Evolutionary conservation across 2,888 invertebrate genomes (phyloP).

Genomic region (Empis livida): DNA sequence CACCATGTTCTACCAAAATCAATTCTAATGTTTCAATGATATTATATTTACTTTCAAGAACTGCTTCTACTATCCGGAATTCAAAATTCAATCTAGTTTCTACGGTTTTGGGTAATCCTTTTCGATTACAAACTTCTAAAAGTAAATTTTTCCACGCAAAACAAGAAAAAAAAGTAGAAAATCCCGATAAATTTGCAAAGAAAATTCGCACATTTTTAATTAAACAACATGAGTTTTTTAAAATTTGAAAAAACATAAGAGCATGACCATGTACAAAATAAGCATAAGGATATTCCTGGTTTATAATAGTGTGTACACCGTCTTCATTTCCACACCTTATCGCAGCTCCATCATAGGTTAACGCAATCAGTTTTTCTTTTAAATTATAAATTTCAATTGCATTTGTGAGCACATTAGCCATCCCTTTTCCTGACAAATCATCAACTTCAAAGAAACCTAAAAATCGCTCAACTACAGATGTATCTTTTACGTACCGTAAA

Average conservation of each 20-base stretch:
- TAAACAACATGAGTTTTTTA: not conserved
- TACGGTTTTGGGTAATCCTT: not conserved
- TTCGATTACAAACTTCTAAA: not conserved
- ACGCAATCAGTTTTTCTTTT: not conserved
- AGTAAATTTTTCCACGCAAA: not conserved
- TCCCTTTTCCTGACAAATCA: not conserved
- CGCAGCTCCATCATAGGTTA: not conserved
- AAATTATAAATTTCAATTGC: not conserved
- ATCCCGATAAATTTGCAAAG: not conserved
- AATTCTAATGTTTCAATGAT: not conserved
- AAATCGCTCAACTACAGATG: not conserved
- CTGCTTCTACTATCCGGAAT: not conserved
- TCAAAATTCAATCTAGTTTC: not conserved
- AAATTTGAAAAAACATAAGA: not conserved
- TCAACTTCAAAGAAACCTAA: not conserved
- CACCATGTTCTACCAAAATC: not conserved
- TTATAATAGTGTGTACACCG: not conserved
- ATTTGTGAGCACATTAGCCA: not conserved
- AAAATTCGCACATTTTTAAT: not conserved
- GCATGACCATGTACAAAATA: not conserved
- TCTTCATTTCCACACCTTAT: not conserved
- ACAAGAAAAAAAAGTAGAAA: not conserved
- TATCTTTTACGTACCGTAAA: not conserved
- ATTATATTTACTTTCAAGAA: not conserved
- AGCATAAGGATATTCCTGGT: not conserved